phyloP scores from a whole-genome alignment of 2,113 vertebrate genomes.

The Chloroceryle aenea region DNA sequence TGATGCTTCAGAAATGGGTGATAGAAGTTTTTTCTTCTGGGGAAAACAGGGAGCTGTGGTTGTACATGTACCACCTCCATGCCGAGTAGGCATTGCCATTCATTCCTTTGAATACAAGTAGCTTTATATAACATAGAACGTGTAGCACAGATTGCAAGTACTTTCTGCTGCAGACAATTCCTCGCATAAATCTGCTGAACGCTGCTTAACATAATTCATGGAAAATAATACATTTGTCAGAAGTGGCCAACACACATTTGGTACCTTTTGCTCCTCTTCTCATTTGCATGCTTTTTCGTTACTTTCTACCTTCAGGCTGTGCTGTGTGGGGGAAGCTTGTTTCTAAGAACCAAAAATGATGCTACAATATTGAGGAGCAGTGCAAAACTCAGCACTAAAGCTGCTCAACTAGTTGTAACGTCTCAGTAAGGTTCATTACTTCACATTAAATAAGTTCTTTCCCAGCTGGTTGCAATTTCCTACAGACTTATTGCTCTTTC shows the following conservation, averaged over 20 bases:
- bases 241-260: neutral
- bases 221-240: neutral
- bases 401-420: neutral
- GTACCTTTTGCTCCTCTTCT: neutral
- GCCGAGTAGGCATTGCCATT: neutral
- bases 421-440: neutral
- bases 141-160: neutral
- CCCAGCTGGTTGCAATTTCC: neutral
- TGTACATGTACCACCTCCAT: neutral
- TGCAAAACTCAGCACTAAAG: neutral
- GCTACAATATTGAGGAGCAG: neutral
- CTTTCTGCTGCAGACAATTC: neutral
- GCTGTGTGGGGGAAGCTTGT: neutral
- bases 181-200: neutral
- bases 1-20: rapidly evolving
- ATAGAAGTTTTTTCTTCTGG: neutral
- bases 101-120: neutral
- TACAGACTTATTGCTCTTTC: neutral
- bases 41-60: neutral
- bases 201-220: neutral
- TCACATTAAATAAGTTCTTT: neutral
- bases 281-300: neutral
- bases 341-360: neutral
- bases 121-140: neutral
- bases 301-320: neutral